Evolutionary conservation across 1,140 invertebrate genomes (phyloP).

Genomic region (Drosophila obscura): DNA sequence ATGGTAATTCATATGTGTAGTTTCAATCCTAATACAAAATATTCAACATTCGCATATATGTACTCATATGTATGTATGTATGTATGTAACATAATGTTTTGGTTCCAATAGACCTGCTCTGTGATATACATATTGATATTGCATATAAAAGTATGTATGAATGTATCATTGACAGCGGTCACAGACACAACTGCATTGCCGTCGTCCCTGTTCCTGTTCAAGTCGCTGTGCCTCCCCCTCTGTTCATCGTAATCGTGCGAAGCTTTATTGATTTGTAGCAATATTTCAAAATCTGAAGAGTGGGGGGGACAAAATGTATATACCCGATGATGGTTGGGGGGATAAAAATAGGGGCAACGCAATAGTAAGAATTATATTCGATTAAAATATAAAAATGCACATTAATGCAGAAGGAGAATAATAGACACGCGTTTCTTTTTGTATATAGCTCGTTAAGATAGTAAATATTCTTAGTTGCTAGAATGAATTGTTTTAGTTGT

Average conservation of each 20-base stretch:
- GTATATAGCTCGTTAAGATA: constrained; percentile 44
- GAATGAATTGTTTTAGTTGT: constrained; percentile 54
- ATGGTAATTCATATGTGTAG: constrained; percentile 69
- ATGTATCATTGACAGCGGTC: constrained; percentile 3
- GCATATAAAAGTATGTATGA: constrained; percentile 40
- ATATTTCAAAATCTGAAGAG: constrained; percentile 7
- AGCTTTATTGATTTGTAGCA: constrained; percentile 47
- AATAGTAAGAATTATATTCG: constrained; percentile 17
- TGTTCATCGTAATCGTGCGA: constrained; percentile 20
- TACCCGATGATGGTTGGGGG: constrained; percentile 20
- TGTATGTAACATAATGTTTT: constrained; percentile 27
- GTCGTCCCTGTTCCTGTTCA: constrained; percentile 26
- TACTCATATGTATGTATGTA: constrained; percentile 31
- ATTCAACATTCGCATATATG: constrained; percentile 63
- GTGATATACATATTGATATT: constrained; percentile 36
- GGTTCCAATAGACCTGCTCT: constrained; percentile 17
- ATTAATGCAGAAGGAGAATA: constrained; percentile 15
- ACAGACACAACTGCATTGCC: not conserved
- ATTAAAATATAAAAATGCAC: constrained; percentile 36
- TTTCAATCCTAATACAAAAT: constrained; percentile 69
- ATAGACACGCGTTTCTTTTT: constrained; percentile 38
- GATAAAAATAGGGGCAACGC: constrained; percentile 8
- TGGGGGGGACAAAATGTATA: constrained; percentile 10
- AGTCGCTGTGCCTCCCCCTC: constrained; percentile 19
- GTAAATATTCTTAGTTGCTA: constrained; percentile 62